A percentile compares a stretch with the other conserved stretches of the same genome.
These are phyloP conservation scores for Lasioglossum leucozonium DNA, from an alignment of 2,888 invertebrate species.

Conservation along the genomic window DNA sequence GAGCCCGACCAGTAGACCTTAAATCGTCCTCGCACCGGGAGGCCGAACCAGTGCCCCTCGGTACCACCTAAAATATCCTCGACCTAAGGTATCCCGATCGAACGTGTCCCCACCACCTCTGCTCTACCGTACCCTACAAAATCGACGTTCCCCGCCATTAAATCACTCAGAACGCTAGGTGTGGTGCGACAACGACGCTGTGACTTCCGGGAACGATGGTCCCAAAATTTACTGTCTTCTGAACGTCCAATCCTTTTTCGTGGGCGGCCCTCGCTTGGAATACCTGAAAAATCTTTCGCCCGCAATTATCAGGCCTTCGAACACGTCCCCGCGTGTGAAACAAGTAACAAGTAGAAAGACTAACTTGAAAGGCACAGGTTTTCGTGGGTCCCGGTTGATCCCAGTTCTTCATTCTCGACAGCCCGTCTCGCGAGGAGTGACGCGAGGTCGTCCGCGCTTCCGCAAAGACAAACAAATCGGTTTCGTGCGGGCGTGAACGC, in stretches of 20 bases:
- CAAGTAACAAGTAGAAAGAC: neutral
- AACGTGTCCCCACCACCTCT: constrained; percentile 65
- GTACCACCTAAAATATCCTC: constrained; percentile 79
- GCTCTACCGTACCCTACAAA: constrained; percentile 53
- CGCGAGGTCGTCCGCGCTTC: neutral
- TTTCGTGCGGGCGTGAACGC: constrained; percentile 46
- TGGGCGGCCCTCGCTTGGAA: neutral
- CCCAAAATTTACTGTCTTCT: neutral
- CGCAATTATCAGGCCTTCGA: neutral
- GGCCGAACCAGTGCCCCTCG: constrained; percentile 76
- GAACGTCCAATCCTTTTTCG: neutral
- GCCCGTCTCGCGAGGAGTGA: neutral
- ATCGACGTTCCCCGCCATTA: constrained; percentile 60
- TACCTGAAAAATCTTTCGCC: neutral
- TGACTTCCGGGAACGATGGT: constrained; percentile 51
- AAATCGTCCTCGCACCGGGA: constrained; percentile 83
- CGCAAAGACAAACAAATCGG: constrained; percentile 25
- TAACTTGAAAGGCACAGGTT: neutral
- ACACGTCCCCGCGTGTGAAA: neutral
- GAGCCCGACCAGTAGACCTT: constrained; percentile 79
- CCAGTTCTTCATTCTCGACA: neutral
- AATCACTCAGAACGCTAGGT: constrained; percentile 51
- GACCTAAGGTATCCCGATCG: constrained; percentile 75
- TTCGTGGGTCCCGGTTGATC: neutral
- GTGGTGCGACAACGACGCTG: constrained; percentile 38